phyloP scores from a whole-genome alignment of 1,140 invertebrate species.

The Oreohelix idahoensis region DNA sequence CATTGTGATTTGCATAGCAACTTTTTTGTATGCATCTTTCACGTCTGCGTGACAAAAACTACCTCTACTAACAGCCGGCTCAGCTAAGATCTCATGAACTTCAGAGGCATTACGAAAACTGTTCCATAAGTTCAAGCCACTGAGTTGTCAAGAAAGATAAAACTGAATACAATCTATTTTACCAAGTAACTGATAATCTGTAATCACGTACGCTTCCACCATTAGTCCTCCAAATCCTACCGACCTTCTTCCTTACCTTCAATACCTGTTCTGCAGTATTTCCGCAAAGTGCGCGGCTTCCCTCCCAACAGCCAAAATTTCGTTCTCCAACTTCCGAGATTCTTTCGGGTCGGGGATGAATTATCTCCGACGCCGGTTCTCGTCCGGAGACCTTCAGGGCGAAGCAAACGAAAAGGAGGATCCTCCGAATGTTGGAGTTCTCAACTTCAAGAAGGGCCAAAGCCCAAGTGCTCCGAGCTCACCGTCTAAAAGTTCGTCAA shows the following conservation, averaged over 20 bases:
- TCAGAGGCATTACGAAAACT: too few relatives aligned
- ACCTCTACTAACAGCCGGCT: too few relatives aligned
- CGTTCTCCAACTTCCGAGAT: slow-evolving; percentile 67
- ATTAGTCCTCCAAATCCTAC: background rate
- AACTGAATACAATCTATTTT: too few relatives aligned
- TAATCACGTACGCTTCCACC: background rate
- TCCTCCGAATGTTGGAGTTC: slow-evolving; percentile 3
- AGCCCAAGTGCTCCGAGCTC: slow-evolving; percentile 72
- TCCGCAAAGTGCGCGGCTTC: slow-evolving; percentile 25
- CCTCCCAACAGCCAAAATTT: slow-evolving; percentile 59
- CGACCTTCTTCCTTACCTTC: slow-evolving; percentile 16
- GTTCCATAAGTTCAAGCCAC: too few relatives aligned
- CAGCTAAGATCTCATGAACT: too few relatives aligned
- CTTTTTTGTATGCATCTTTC: too few relatives aligned
- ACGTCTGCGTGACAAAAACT: too few relatives aligned
- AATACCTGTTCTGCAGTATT: slow-evolving; percentile 14
- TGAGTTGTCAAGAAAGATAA: too few relatives aligned
- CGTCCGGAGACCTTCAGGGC: slow-evolving; percentile 71
- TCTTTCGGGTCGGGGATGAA: slow-evolving; percentile 70
- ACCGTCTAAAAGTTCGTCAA: slow-evolving; percentile 61
- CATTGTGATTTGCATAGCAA: too few relatives aligned
- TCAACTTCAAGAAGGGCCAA: slow-evolving; percentile 63
- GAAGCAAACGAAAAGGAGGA: slow-evolving; percentile 32
- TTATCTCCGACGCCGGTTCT: slow-evolving; percentile 70
- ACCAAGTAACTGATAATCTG: background rate